Evolutionary conservation across 2,888 invertebrate species (phyloP).

Genomic region (Drosophila buzzatii): DNA sequence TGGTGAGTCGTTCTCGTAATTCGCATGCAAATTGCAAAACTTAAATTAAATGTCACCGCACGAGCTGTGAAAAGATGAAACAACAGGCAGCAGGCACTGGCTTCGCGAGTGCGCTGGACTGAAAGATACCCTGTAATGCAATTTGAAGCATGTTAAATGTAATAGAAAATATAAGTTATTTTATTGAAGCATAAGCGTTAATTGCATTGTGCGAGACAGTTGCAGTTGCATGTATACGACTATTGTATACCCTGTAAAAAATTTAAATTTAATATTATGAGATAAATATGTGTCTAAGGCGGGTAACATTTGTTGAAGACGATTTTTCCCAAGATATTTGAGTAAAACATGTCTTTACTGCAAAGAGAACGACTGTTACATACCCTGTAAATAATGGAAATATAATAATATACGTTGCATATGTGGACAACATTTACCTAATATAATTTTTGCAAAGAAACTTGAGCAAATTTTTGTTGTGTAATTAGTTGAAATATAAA

Average conservation of each 20-base stretch:
- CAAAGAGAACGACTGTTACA: not conserved
- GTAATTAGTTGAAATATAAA: not conserved
- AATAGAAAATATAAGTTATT: no score
- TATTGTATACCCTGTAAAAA: constrained; percentile 1
- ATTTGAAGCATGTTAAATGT: not conserved
- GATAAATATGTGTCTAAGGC: no score
- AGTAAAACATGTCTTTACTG: not conserved
- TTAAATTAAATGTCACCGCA: constrained; percentile 74
- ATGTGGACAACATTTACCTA: not conserved
- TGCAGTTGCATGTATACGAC: not conserved
- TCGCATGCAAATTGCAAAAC: constrained; percentile 75
- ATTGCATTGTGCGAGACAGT: no score
- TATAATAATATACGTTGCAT: not conserved
- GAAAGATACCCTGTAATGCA: constrained; percentile 2
- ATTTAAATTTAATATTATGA: no score
- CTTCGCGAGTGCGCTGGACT: not conserved
- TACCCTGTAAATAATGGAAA: not conserved
- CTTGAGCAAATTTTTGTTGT: not conserved
- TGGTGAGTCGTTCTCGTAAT: constrained; percentile 53
- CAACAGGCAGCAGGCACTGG: not conserved
- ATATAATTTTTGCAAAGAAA: not conserved
- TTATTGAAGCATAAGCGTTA: not conserved
- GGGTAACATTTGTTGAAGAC: not conserved
- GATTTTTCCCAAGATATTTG: not conserved
- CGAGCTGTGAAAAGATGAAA: constrained; percentile 29